Evolutionary conservation across 1,140 invertebrate genomes (phyloP), one percentile per base, ranked within the genome.

Genomic region (Penaeus vannamei): DNA sequence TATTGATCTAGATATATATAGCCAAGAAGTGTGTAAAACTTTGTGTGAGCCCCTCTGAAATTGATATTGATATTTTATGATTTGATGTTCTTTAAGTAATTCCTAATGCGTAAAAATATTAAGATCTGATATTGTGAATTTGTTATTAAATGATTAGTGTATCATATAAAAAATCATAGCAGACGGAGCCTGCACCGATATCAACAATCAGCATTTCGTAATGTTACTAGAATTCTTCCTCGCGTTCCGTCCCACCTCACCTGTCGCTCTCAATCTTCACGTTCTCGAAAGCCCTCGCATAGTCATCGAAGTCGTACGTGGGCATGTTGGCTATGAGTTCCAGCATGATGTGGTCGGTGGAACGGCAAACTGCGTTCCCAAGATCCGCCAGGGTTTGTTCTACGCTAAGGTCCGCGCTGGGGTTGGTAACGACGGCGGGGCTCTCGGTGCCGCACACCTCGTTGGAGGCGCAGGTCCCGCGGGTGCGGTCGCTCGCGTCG

Each of bases 291-390:
- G 80, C 66, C 26, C 81, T 64, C n/a, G 59, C 69, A 46, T 83
- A 76, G 22, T 91, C 87, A n/a, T 84, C 72, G 61, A 61, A 81
- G 66, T 87, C 86, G 61, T 85, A 85, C 12, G 77, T 85, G 5
- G 91, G 91, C n/a, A 88, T 23, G 60, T 90, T 83, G 76, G 79
- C 81, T 64, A 81, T 80, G 14, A 91, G 86, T 53, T 91, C 91
- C 1, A 91, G 60, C n/a, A 91, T 83, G 17, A 89, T 60, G 60
- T 91, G 91, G 76, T 90, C 87, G n/a, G 85, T 46, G n/a, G 87
- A 90, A n/a, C 46, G 79, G 59, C 91, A 91, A 23, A 91, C 62
- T 19, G 89, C 83, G n/a, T 85, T 23, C 8, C 36, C 84, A 26
- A 91, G 59, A 36, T 91, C 80, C 22, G 36, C 42, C 29, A 91